Percentiles rank a stretch among this genome's conserved stretches.
These are phyloP conservation scores for Osmerus mordax DNA, from an alignment of 2,113 vertebrate genomes.

Conservation along the genomic window DNA sequence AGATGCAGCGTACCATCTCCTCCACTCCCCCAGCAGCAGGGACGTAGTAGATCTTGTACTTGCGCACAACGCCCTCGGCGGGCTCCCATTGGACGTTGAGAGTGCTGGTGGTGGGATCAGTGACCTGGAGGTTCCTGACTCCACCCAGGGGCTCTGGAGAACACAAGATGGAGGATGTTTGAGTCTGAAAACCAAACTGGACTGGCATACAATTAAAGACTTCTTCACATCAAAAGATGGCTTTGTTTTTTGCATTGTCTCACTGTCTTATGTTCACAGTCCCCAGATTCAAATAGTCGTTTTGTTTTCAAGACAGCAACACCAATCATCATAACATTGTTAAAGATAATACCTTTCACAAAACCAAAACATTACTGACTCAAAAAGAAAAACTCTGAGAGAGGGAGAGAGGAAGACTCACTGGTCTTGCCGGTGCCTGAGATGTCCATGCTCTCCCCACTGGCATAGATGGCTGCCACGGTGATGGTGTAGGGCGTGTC, in stretches of 20 bases:
- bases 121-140: conserved; percentile 86
- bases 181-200: too few relatives aligned
- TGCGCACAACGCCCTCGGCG: conserved; percentile 89
- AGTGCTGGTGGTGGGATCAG: conserved; percentile 89
- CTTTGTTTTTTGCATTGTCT: too few relatives aligned
- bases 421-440: conserved; percentile 91
- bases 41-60: conserved; percentile 86
- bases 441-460: conserved; percentile 79
- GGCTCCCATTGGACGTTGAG: conserved; percentile 91
- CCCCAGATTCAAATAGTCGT: too few relatives aligned
- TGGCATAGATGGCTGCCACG: conserved; percentile 82
- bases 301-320: too few relatives aligned
- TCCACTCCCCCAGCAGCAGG: conserved; percentile 80
- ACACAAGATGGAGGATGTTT: conserved; percentile 16
- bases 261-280: too few relatives aligned
- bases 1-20: conserved; percentile 77
- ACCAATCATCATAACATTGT: too few relatives aligned
- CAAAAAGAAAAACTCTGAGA: too few relatives aligned
- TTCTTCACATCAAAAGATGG: too few relatives aligned
- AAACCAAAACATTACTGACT: too few relatives aligned
- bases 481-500: conserved; percentile 87
- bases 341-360: too few relatives aligned
- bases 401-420: conserved; percentile 55
- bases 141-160: conserved; percentile 86
- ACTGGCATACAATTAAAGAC: too few relatives aligned